Percentiles rank a stretch among this genome's conserved stretches.
Evolutionary conservation across 2,797 vertebrate genomes (phyloP).

Genomic region (Spheniscus humboldti): DNA sequence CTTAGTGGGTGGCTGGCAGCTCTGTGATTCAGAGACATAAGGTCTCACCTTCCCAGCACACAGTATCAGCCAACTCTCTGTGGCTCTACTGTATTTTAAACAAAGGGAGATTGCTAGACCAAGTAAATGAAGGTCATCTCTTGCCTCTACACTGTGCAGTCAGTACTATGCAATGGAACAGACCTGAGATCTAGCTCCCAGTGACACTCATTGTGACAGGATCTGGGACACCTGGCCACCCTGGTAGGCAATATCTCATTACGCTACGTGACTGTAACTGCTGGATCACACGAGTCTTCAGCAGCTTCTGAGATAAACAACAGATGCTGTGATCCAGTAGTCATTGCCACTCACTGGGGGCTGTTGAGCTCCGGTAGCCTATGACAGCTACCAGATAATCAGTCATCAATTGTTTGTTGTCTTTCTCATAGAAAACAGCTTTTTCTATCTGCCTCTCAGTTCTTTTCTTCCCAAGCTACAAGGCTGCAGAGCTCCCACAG

Average conservation of each 20-base stretch:
- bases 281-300: background rate
- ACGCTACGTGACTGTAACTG: background rate
- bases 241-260: background rate
- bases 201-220: background rate
- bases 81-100: background rate
- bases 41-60: background rate
- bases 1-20: background rate
- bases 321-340: background rate
- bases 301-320: background rate
- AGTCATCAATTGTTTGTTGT: background rate
- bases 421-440: background rate
- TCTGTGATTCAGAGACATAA: background rate
- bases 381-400: background rate
- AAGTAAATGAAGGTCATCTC: background rate
- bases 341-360: accelerated
- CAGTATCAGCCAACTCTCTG: background rate
- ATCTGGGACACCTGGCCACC: background rate
- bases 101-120: background rate
- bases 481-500: accelerated
- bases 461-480: background rate
- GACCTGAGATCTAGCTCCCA: background rate
- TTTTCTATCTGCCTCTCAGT: background rate
- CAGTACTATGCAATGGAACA: background rate
- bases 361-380: background rate
- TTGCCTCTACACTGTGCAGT: background rate